Base-by-base conservation (phyloP, 2,888 invertebrate genomes). In the Acleris literana region DNA sequence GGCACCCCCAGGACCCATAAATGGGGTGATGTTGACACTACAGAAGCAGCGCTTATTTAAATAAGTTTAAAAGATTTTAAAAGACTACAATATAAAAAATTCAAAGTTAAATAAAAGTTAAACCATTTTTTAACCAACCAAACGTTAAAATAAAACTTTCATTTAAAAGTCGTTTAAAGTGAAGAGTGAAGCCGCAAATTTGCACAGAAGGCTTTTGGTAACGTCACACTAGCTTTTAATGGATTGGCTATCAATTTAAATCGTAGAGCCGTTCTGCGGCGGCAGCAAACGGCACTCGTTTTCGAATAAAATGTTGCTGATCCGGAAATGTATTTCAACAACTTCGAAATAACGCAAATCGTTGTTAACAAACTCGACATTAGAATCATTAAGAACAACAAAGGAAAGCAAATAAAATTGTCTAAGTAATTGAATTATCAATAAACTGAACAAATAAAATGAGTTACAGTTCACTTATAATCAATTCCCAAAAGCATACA, bases 1-100 rank as follows among this genome's bases (percentile, higher is more conserved):
- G 29, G 76, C 76, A 76, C 84, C 79, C 84, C 52, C 63, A 60
- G 69, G 80, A 71, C 77, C 78, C 82, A 78, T 87, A 86, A 86
- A 86, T 72, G 76, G 71, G 76, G 82, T 80, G 81, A 85, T 75
- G 71, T 76, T 76, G 75, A 77, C 76, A 75, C 79, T 74, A 75
- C 76, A 78, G 79, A 76, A 77, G 46, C 17, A 81, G 73, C 79
- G 76, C 76, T 80, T 79, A 78, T 80, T 77, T 72, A 72, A 72
- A 76, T 78, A 74, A 70, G 75, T 74, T 75, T 74, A 80, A 80
- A 78, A 29, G 53, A 18, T 29, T 52, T 53, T 4, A 53, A n/a
- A 7, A 16, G 4, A 16, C 16, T 6, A 4, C 52, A 22, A 22
- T 3, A 17, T 17, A 4, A 49, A 3, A 49, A 49, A 18, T 18